A percentile compares a stretch with the other conserved stretches of the same genome.
Conservation (phyloP, 2,888 invertebrate genomes). For the Exephanes ischioxanthus region DNA sequence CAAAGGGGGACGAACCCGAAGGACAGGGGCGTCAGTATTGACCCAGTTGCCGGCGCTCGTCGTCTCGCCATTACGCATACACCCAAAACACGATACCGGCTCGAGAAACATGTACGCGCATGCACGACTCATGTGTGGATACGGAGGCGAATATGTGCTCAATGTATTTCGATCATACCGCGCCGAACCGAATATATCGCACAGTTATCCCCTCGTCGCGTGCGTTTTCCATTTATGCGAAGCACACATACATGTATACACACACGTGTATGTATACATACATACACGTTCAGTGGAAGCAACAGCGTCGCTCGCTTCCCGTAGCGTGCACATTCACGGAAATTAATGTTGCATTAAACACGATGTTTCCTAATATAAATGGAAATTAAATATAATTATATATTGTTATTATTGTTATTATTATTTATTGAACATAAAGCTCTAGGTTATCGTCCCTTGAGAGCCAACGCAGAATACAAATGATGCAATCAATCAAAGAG, state of each 20-base stretch:
- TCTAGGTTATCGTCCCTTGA: too few relatives aligned
- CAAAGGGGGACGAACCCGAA: slow-evolving; percentile 55
- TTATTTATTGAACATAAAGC: too few relatives aligned
- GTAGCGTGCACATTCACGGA: neutral
- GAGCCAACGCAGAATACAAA: too few relatives aligned
- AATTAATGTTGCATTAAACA: too few relatives aligned
- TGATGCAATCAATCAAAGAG: too few relatives aligned
- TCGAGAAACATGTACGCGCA: neutral
- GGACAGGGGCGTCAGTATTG: slow-evolving; percentile 78
- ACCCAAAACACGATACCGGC: slow-evolving; percentile 47
- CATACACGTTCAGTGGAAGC: slow-evolving; percentile 26
- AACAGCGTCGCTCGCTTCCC: slow-evolving; percentile 7
- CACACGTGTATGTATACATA: slow-evolving; percentile 2
- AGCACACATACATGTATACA: neutral
- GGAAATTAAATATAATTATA: too few relatives aligned
- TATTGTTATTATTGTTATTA: too few relatives aligned
- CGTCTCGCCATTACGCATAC: slow-evolving; percentile 68
- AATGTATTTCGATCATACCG: neutral
- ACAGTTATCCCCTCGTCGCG: neutral
- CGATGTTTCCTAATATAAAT: too few relatives aligned
- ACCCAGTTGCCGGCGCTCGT: slow-evolving; percentile 78
- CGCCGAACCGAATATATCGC: neutral
- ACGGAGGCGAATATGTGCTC: neutral
- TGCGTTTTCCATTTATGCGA: neutral
- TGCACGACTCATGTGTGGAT: neutral